These are phyloP conservation scores for Leucoraja ocellata DNA, from an alignment of 2,797 vertebrate genomes.

Conservation along the genomic window DNA sequence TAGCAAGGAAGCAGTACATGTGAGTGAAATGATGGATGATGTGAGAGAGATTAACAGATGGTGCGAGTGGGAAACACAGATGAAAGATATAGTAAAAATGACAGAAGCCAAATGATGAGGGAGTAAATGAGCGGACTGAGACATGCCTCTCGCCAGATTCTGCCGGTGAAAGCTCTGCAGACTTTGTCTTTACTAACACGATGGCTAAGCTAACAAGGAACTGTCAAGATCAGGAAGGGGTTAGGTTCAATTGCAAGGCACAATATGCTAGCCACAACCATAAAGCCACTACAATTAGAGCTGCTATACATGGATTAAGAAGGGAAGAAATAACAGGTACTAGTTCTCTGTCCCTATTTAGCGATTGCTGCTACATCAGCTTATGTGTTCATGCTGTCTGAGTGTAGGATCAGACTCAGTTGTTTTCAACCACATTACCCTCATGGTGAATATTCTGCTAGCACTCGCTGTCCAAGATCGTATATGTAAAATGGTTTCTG, in stretches of 20 bases:
- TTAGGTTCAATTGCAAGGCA: not conserved
- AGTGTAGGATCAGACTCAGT: not conserved
- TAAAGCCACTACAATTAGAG: not conserved
- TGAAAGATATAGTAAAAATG: not conserved
- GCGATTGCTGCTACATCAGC: not conserved
- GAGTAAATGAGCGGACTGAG: not conserved
- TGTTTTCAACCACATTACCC: not conserved
- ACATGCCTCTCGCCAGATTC: not conserved
- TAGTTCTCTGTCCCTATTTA: not conserved
- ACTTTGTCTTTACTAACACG: not conserved
- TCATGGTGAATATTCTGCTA: not conserved
- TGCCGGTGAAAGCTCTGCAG: not conserved
- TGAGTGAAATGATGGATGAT: not conserved
- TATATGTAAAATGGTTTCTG: not conserved
- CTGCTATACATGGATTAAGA: not conserved
- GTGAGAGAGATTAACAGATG: not conserved
- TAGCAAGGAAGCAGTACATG: not conserved
- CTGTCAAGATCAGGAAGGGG: not conserved
- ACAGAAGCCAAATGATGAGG: not conserved
- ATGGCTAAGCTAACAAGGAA: not conserved
- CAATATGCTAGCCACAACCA: not conserved
- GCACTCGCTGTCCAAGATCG: not conserved
- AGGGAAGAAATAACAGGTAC: no score
- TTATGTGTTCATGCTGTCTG: not conserved
- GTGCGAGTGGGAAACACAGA: not conserved